Evolutionary conservation across 2,113 vertebrate genomes (phyloP).

Genomic region (Genyomyrus donnyi): DNA sequence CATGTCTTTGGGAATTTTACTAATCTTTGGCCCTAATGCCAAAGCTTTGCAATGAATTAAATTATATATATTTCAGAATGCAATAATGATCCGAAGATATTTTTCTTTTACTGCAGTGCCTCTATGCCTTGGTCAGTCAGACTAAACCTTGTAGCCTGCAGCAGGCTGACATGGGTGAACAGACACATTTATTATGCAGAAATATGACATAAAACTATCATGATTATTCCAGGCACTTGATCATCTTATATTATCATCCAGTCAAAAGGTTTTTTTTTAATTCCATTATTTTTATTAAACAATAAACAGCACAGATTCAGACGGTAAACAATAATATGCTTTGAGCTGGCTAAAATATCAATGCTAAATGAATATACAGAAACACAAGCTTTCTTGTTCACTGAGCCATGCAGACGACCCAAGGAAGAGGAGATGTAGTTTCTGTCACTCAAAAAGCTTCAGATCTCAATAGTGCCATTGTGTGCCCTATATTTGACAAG

Average conservation of each 20-base stretch:
- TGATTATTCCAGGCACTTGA: slow-evolving; percentile 58
- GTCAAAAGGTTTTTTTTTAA: slow-evolving; percentile 57
- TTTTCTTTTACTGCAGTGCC: background rate
- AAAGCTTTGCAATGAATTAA: slow-evolving; percentile 41
- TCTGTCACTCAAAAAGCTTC: background rate
- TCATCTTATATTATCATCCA: slow-evolving; percentile 65
- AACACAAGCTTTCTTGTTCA: slow-evolving; percentile 37
- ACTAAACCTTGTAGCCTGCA: background rate
- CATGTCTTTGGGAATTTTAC: slow-evolving; percentile 60
- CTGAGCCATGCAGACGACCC: slow-evolving; percentile 14
- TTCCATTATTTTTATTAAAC: slow-evolving; percentile 62
- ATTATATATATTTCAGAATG: slow-evolving; percentile 5
- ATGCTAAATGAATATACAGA: slow-evolving; percentile 63
- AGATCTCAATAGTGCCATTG: background rate
- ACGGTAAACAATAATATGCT: slow-evolving; percentile 56
- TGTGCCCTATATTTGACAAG: background rate
- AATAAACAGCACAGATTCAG: slow-evolving; percentile 59
- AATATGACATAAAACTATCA: slow-evolving; percentile 61
- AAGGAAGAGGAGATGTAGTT: background rate
- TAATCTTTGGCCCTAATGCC: slow-evolving; percentile 71
- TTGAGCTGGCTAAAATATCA: slow-evolving; percentile 47
- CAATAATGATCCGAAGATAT: background rate
- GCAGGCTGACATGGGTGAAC: background rate
- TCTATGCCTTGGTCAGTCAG: background rate
- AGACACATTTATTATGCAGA: slow-evolving; percentile 31